phyloP scores from a whole-genome alignment of 64 coral and sea anemone genomes.

The Trachythela sp. region DNA sequence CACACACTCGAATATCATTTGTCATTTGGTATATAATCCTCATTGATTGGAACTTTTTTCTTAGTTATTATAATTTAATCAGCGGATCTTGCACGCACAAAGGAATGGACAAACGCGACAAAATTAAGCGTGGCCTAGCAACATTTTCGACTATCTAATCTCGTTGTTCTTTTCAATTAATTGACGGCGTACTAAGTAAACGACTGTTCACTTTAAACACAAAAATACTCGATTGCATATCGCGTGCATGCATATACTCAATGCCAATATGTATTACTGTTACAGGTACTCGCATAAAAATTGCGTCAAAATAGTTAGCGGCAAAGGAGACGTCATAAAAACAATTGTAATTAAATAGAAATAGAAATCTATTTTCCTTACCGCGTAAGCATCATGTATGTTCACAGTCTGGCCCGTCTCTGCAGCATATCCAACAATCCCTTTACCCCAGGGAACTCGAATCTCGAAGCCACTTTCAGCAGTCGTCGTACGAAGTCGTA shows the following conservation, averaged over 20 bases:
- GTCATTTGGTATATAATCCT: background rate
- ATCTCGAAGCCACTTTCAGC: slow-evolving; percentile 49
- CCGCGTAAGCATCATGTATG: slow-evolving; percentile 98
- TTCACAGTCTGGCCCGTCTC: slow-evolving; percentile 95
- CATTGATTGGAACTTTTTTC: too few relatives aligned
- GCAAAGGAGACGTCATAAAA: background rate
- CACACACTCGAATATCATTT: background rate
- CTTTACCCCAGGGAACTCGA: slow-evolving; percentile 86
- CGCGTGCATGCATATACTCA: too few relatives aligned
- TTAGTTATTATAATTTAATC: too few relatives aligned
- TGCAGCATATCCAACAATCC: slow-evolving; percentile 90
- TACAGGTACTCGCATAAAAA: background rate
- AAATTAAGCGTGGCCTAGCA: too few relatives aligned
- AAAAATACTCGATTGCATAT: too few relatives aligned
- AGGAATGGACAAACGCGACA: too few relatives aligned
- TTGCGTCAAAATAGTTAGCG: background rate
- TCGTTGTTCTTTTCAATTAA: too few relatives aligned
- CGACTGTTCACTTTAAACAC: too few relatives aligned
- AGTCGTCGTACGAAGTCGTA: background rate
- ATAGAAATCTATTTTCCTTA: slow-evolving; percentile 57
- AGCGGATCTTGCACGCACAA: too few relatives aligned
- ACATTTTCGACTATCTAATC: too few relatives aligned
- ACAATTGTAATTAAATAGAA: background rate
- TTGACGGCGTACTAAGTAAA: too few relatives aligned
- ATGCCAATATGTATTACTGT: background rate